Conservation (phyloP, 1,140 invertebrate genomes). For the Aphis craccivora region DNA sequence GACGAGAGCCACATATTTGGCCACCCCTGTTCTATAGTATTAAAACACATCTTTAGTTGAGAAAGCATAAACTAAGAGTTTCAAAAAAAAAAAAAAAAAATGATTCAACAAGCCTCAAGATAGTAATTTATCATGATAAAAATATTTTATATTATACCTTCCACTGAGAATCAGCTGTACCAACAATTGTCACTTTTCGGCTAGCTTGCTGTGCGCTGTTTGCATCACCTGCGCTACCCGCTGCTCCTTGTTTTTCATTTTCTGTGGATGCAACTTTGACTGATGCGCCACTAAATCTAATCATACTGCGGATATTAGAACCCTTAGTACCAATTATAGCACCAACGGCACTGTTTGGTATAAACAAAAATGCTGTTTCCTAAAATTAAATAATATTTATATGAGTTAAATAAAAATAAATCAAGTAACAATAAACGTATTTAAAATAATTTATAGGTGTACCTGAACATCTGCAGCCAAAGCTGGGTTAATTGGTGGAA, state of each 20-base stretch:
- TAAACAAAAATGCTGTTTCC: constrained; percentile 93
- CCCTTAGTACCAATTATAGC: constrained; percentile 98
- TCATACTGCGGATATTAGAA: constrained; percentile 95
- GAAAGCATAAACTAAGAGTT: not conserved
- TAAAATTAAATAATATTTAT: constrained; percentile 64
- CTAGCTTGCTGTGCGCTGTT: constrained; percentile 61
- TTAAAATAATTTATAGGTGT: constrained; percentile 29
- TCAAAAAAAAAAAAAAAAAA: not conserved
- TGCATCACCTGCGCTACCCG: not conserved
- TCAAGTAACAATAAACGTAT: not conserved
- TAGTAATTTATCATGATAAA: not conserved
- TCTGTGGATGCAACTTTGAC: constrained; percentile 91
- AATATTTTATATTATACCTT: constrained; percentile 72
- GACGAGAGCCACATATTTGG: too few relatives aligned
- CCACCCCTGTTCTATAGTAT: too few relatives aligned
- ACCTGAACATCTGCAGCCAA: constrained; percentile 68
- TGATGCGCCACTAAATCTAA: constrained; percentile 92
- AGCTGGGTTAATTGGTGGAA: constrained; percentile 67
- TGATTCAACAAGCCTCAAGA: not conserved
- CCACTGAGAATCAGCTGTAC: constrained; percentile 94
- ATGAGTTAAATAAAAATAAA: not conserved
- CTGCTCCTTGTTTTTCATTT: constrained; percentile 73
- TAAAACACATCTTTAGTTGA: too few relatives aligned
- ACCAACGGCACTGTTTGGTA: constrained; percentile 96
- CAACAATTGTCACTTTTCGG: constrained; percentile 93